Percentiles rank a stretch among this genome's conserved stretches.
Evolutionary conservation across 2,888 invertebrate species (phyloP).

Genomic region (Anthoptus insignis): DNA sequence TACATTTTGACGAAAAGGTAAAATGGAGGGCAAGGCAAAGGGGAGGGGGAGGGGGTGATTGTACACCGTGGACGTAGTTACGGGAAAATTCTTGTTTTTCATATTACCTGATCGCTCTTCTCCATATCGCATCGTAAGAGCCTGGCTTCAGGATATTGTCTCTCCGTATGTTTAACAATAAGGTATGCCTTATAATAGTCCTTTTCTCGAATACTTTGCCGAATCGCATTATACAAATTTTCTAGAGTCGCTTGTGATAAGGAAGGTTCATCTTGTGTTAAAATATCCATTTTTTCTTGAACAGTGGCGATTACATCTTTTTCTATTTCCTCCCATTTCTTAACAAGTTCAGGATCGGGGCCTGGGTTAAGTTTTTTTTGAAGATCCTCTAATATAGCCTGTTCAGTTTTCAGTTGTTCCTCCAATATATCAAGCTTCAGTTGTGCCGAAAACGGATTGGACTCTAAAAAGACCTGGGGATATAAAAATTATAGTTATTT

Average conservation of each 20-base stretch:
- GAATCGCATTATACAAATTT: slow-evolving; percentile 75
- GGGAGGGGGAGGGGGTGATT: no score
- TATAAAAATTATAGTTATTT: background rate
- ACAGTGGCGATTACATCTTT: slow-evolving; percentile 81
- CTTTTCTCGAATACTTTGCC: slow-evolving; percentile 75
- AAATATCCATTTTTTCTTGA: slow-evolving; percentile 75
- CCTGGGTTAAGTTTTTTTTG: slow-evolving; percentile 80
- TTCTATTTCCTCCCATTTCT: slow-evolving; percentile 85
- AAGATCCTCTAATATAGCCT: slow-evolving; percentile 88
- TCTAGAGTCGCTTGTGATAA: slow-evolving; percentile 77
- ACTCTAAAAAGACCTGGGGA: slow-evolving; percentile 90
- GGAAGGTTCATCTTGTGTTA: slow-evolving; percentile 80
- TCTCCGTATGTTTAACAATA: slow-evolving; percentile 78
- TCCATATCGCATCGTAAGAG: slow-evolving; percentile 78
- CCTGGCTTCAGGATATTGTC: slow-evolving; percentile 79
- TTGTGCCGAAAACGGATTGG: slow-evolving; percentile 95
- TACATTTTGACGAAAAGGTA: no score
- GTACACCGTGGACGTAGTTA: no score
- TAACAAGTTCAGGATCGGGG: slow-evolving; percentile 75
- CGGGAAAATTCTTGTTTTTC: background rate
- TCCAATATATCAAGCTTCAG: slow-evolving; percentile 87
- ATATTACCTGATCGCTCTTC: slow-evolving; percentile 78
- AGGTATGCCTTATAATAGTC: slow-evolving; percentile 85
- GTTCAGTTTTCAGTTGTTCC: slow-evolving; percentile 87
- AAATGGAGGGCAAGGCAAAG: no score